These are phyloP conservation scores for Vireo altiloquus DNA, from an alignment of 2,113 vertebrate species.

Conservation along the genomic window DNA sequence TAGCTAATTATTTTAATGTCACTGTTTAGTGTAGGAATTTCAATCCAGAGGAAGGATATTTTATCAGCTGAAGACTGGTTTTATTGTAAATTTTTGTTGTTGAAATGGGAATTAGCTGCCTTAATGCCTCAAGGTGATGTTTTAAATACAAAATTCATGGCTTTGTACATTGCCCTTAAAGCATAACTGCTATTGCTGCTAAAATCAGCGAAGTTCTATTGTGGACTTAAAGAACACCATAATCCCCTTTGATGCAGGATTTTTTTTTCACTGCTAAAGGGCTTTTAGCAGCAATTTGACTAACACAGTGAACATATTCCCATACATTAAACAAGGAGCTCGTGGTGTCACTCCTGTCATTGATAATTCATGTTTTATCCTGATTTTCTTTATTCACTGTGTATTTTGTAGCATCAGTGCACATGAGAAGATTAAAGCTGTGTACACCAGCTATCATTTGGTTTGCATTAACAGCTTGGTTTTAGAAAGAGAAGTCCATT, in stretches of 20 bases:
- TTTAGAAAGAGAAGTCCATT: background rate
- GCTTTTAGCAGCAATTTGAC: background rate
- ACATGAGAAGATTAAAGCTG: background rate
- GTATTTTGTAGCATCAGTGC: background rate
- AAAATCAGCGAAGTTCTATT: background rate
- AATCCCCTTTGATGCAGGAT: conserved; percentile 17
- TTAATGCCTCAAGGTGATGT: background rate
- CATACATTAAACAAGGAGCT: background rate
- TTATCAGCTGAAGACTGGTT: background rate
- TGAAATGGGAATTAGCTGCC: background rate
- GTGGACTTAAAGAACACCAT: background rate
- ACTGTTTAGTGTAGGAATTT: background rate
- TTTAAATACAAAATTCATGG: background rate
- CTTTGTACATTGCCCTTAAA: background rate
- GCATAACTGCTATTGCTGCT: background rate
- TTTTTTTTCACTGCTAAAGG: background rate
- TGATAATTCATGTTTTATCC: background rate
- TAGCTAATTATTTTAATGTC: background rate
- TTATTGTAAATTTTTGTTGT: conserved; percentile 1
- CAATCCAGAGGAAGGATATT: background rate
- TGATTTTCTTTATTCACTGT: background rate
- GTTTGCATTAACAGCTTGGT: background rate
- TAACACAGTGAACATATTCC: background rate
- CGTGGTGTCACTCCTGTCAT: background rate
- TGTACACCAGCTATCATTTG: background rate